Evolutionary conservation across 2,113 vertebrate genomes (phyloP).

Genomic region (Ictalurus punctatus): DNA sequence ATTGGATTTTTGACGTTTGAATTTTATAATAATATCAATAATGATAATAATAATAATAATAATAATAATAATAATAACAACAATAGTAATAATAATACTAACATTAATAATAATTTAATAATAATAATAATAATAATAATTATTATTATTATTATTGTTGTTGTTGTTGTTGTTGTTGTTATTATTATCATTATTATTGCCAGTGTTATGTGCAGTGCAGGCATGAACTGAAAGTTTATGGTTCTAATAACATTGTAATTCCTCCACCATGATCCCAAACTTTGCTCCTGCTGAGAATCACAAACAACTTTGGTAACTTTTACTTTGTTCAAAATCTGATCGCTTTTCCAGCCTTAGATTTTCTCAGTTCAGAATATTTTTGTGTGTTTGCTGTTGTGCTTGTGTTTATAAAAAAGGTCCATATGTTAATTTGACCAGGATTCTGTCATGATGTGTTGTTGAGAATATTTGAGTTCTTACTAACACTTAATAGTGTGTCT

Average conservation of each 20-base stretch:
- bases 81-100: background rate
- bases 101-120: background rate
- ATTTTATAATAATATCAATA: background rate
- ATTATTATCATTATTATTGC: background rate
- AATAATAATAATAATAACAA: background rate
- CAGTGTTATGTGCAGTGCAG: background rate
- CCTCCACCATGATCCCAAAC: background rate
- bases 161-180: background rate
- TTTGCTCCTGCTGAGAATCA: background rate
- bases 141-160: no score
- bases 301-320: background rate
- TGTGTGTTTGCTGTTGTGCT: conserved; percentile 2
- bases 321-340: background rate
- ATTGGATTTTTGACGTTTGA: background rate
- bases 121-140: background rate
- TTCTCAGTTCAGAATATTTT: background rate
- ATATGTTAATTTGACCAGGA: background rate
- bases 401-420: background rate
- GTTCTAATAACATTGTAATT: background rate
- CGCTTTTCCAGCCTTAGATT: background rate
- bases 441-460: background rate
- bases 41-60: background rate
- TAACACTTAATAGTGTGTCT: no score
- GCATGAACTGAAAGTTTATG: background rate
- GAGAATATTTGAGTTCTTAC: no score